Percentiles rank a stretch among this genome's conserved stretches.
Conservation (phyloP, 2,113 vertebrate species). For the Dendropsophus ebraccatus region DNA sequence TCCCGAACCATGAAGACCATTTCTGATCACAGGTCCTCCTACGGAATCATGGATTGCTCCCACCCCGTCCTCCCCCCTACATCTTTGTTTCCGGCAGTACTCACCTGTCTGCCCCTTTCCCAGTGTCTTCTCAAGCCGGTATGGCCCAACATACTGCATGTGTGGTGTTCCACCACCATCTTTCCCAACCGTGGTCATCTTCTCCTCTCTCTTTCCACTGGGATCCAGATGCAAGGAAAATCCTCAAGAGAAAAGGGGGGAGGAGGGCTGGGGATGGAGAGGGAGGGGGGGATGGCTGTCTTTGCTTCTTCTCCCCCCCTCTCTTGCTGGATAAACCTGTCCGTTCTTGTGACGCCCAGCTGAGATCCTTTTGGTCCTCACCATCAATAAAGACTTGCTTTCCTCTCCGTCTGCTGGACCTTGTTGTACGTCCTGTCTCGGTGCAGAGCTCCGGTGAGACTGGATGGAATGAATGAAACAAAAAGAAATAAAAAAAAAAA, state of each 20-base stretch:
- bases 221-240: slow-evolving; percentile 53
- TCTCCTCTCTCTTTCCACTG: slow-evolving; percentile 56
- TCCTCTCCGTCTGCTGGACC: slow-evolving; percentile 27
- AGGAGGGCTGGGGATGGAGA: not conserved
- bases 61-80: slow-evolving; percentile 40
- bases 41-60: slow-evolving; percentile 30
- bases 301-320: slow-evolving; percentile 45
- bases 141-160: slow-evolving; percentile 99
- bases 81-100: slow-evolving; percentile 67
- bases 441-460: slow-evolving; percentile 33
- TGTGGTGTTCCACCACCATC: slow-evolving; percentile 96
- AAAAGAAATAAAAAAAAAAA: slow-evolving; percentile 26
- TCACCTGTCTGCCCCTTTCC: slow-evolving; percentile 99
- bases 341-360: slow-evolving; percentile 59
- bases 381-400: slow-evolving; percentile 50
- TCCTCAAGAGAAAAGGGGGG: slow-evolving; percentile 56
- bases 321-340: slow-evolving; percentile 58
- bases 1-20: slow-evolving; percentile 23
- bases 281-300: slow-evolving; percentile 13
- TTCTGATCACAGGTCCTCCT: slow-evolving; percentile 48
- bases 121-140: slow-evolving; percentile 98
- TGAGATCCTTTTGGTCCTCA: slow-evolving; percentile 54
- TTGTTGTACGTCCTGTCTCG: slow-evolving; percentile 17
- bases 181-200: slow-evolving; percentile 96
- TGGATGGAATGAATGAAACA: slow-evolving; percentile 55